Base-by-base conservation (phyloP, 1,140 invertebrate species). In the Anthonomus grandis region DNA sequence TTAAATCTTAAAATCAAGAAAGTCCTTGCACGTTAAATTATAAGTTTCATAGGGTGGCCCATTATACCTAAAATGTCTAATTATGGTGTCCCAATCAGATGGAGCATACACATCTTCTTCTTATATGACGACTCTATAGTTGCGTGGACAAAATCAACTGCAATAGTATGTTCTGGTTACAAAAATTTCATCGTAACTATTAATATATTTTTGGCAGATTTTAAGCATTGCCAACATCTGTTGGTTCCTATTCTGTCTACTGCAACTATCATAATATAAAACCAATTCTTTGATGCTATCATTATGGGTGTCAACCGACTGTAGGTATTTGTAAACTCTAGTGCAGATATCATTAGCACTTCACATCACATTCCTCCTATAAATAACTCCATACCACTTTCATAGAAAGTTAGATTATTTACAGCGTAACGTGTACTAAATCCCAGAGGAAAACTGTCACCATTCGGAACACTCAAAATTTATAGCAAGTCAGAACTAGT, bases 71-170 rank as follows among this genome's bases (percentile, higher is more conserved):
- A 2, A 15, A 42, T 42, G 15, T 42, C 39, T 42, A 21, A 42
- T 42, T 42, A 42, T 42, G 39, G 13, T 42, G 21, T 42, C 39
- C 13, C 13, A 42, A 17, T 42, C 39, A 42, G 39, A 42, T 42
- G 39, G 39, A 42, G 39, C 39, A 42, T 42, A 42, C 15, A 42
- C 19, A 42, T 42, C 19, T 42, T 42, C 2, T 39, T 51, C n/a
- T 39, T 51, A 25, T 38, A 10, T 24, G 21, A 37, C n/a, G 18
- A 36, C 22, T 53, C 37, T 42, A 44, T 53, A 13, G 39, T 27
- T 21, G 31, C 39, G 13, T 45, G 51, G 12, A 53, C 51, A 25
- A 24, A 24, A 34, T 53, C 51, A 1, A 24, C 21, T n/a, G 51
- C 21, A 44, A 18, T 42, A n/a, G 50, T 53, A 53, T 53, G 50